Conservation (phyloP, 2,888 invertebrate genomes). For the Resseliella maxima region DNA sequence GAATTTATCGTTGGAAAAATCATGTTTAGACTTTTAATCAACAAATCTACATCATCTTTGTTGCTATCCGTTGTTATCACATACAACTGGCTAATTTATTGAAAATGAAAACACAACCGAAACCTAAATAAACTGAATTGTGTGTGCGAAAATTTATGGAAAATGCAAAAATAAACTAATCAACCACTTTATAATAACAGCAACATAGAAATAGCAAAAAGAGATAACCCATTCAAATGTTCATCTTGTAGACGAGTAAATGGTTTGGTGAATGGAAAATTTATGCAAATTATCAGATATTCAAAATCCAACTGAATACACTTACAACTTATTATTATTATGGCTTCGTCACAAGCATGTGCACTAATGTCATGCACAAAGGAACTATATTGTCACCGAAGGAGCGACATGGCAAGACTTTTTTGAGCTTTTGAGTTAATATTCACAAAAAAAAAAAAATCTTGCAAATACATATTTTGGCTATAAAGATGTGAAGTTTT, state of each 20-base stretch:
- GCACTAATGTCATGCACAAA: neutral
- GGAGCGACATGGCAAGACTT: neutral
- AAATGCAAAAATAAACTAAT: slow-evolving; percentile 32
- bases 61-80: neutral
- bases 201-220: too few species aligned
- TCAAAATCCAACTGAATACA: slow-evolving; percentile 43
- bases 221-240: neutral
- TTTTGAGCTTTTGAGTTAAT: neutral
- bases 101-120: slow-evolving; percentile 3
- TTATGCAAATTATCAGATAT: slow-evolving; percentile 54
- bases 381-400: slow-evolving; percentile 37
- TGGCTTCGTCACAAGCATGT: neutral
- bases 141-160: neutral
- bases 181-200: slow-evolving; percentile 36
- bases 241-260: neutral
- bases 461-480: neutral
- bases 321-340: slow-evolving; percentile 43
- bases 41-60: neutral
- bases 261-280: slow-evolving; percentile 36
- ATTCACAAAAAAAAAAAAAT: slow-evolving; percentile 15
- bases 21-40: slow-evolving; percentile 44
- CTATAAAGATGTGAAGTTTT: neutral
- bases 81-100: neutral
- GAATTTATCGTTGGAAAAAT: neutral
- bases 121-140: slow-evolving; percentile 35